Evolutionary conservation across 2,888 invertebrate genomes (phyloP).

Genomic region (Apomyelois bistriatella): DNA sequence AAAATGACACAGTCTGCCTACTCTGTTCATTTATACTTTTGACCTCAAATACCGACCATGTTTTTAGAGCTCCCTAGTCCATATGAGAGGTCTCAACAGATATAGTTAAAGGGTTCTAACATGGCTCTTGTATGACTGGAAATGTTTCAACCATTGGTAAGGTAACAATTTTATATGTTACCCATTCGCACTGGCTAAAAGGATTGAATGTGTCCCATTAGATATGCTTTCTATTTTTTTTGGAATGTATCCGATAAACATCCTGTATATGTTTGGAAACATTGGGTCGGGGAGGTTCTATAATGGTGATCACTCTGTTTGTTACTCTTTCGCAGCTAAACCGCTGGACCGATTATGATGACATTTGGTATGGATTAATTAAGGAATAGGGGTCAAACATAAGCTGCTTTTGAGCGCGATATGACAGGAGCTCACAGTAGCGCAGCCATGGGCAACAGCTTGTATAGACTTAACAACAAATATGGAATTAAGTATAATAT

Average conservation of each 20-base stretch:
- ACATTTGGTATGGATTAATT: too few relatives aligned
- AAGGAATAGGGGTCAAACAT: too few relatives aligned
- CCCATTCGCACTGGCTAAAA: slow-evolving; percentile 5
- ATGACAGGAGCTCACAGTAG: too few relatives aligned
- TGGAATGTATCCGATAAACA: background rate
- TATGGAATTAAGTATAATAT: too few relatives aligned
- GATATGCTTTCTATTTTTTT: background rate
- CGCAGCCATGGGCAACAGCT: too few relatives aligned
- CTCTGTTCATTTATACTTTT: slow-evolving; percentile 18
- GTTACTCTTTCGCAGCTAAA: too few relatives aligned
- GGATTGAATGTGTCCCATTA: slow-evolving; percentile 11
- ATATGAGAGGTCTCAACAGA: background rate
- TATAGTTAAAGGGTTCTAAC: background rate
- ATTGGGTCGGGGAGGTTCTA: too few relatives aligned
- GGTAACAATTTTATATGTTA: slow-evolving; percentile 10
- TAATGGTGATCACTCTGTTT: too few relatives aligned
- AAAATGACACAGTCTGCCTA: slow-evolving; percentile 15
- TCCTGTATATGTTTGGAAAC: background rate
- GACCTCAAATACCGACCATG: slow-evolving; percentile 16
- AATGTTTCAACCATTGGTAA: background rate
- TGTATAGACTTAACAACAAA: too few relatives aligned
- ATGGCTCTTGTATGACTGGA: background rate
- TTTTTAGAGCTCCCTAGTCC: background rate
- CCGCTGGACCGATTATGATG: too few relatives aligned
- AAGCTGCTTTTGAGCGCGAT: too few relatives aligned